phyloP scores from a whole-genome alignment of 1,140 invertebrate genomes.

The Acromyrmex charruanus region DNA sequence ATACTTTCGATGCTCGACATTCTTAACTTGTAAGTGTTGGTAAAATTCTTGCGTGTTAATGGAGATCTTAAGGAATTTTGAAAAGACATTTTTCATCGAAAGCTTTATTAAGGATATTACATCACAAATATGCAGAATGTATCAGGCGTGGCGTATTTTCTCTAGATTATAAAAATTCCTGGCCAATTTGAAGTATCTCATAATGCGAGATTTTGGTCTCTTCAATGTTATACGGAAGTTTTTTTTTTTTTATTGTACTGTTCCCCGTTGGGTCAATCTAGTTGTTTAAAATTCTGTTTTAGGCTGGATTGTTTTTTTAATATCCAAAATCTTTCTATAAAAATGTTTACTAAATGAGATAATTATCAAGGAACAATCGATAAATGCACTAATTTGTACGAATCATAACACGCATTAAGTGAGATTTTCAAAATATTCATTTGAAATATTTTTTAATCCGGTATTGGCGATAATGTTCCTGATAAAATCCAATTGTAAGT shows the following conservation, averaged over 20 bases:
- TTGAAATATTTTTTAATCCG: background rate
- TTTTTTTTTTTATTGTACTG: background rate
- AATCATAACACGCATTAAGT: constrained; percentile 38
- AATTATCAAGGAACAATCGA: background rate
- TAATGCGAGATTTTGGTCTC: background rate
- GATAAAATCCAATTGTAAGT: constrained; percentile 35
- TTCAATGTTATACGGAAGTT: background rate
- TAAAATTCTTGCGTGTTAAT: constrained; percentile 33
- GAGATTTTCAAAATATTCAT: background rate
- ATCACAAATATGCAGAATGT: constrained; percentile 24
- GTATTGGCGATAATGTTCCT: constrained; percentile 19
- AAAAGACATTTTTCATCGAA: constrained; percentile 48
- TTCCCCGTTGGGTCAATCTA: background rate
- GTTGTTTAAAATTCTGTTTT: background rate
- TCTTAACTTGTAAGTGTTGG: constrained; percentile 17
- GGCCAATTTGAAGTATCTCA: constrained; percentile 2
- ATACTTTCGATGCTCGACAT: constrained; percentile 17
- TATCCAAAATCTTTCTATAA: background rate
- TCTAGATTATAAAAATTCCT: constrained; percentile 26
- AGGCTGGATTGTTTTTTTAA: background rate
- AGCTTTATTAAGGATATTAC: constrained; percentile 33
- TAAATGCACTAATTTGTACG: constrained; percentile 7
- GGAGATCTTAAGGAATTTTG: constrained; percentile 12
- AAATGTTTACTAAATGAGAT: background rate
- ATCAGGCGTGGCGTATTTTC: constrained; percentile 12